These are phyloP conservation scores for Rhabdomys dilectus DNA, from an alignment of 2,113 vertebrate genomes.

Conservation along the genomic window DNA sequence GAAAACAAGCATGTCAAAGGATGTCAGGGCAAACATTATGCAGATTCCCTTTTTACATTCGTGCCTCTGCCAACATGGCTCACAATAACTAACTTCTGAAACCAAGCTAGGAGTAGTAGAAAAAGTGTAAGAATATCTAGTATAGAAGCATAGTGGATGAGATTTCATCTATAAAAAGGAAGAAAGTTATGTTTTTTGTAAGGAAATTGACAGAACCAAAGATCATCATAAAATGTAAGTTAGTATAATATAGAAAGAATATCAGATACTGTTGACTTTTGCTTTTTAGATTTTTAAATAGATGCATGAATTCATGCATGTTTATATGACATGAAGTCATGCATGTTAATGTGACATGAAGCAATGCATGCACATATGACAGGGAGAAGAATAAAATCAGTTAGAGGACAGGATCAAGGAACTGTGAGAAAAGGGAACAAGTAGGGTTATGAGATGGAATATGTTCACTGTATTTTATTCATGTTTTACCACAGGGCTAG, in stretches of 20 bases:
- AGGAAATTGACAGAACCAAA: neutral
- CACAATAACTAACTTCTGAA: neutral
- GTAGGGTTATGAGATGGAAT: neutral
- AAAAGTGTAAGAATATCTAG: neutral
- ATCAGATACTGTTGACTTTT: neutral
- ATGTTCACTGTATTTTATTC: neutral
- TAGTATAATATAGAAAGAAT: neutral
- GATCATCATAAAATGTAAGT: neutral
- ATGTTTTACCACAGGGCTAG: neutral
- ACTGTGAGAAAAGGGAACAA: neutral
- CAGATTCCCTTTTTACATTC: too few relatives aligned
- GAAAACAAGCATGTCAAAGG: neutral
- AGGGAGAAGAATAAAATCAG: neutral
- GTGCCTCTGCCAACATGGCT: neutral
- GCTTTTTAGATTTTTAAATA: neutral
- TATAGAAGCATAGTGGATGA: neutral
- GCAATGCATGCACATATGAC: neutral
- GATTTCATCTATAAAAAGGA: neutral
- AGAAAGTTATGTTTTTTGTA: neutral
- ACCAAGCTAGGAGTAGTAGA: neutral
- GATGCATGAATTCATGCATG: neutral
- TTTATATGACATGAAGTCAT: neutral
- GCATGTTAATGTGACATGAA: neutral
- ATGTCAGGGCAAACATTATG: neutral
- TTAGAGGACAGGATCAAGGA: neutral